Evolutionary conservation across 2,888 invertebrate genomes (phyloP).

Genomic region (Urechis unicinctus): DNA sequence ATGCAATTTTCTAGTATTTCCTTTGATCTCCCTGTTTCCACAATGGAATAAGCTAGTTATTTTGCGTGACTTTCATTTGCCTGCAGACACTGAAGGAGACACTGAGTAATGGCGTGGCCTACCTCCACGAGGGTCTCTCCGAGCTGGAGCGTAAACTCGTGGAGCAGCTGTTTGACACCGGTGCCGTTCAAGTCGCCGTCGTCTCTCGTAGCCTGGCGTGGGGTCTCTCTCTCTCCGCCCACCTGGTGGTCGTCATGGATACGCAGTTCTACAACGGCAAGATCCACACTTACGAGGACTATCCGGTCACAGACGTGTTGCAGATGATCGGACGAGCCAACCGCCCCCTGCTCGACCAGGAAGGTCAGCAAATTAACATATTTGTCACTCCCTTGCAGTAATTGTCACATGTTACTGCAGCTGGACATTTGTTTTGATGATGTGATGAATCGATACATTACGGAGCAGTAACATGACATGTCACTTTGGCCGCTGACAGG

Average conservation of each 20-base stretch:
- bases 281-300: slow-evolving; percentile 79
- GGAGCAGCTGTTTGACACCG: slow-evolving; percentile 86
- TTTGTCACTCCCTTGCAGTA: no score
- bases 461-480: no score
- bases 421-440: no score
- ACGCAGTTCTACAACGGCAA: slow-evolving; percentile 87
- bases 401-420: no score
- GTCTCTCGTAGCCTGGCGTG: slow-evolving; percentile 88
- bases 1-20: not conserved
- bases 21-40: not conserved
- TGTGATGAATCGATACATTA: no score
- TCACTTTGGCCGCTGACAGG: no score
- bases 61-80: not conserved
- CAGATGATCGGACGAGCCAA: slow-evolving; percentile 98
- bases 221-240: slow-evolving; percentile 79
- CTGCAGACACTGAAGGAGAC: slow-evolving; percentile 81
- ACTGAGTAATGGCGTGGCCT: slow-evolving; percentile 89
- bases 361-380: slow-evolving; percentile 58
- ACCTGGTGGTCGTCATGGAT: slow-evolving; percentile 95
- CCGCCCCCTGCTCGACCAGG: slow-evolving; percentile 82
- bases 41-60: not conserved
- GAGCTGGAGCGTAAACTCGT: slow-evolving; percentile 80
- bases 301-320: slow-evolving; percentile 91
- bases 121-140: slow-evolving; percentile 89
- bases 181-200: slow-evolving; percentile 83